Evolutionary conservation across 2,797 vertebrate genomes (phyloP), one percentile per base, ranked within the genome.

Genomic region (Leptoclinus maculatus): DNA sequence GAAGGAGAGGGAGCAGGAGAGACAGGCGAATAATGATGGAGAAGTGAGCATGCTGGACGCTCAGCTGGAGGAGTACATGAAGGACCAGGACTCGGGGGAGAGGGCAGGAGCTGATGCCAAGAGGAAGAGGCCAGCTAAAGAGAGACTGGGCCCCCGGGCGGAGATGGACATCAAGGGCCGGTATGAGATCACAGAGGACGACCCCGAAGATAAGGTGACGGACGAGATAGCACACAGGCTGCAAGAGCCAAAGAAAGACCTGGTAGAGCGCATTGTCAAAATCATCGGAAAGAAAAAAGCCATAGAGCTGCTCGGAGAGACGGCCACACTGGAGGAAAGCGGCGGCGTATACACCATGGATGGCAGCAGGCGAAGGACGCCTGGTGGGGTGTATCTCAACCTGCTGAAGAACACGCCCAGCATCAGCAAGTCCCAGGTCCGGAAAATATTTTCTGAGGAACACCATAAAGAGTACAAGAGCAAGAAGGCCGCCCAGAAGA

Each of bases 311-410:
- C 94, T 99, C 0, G 95, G 96, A 79, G 96, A 99, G 92, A 99
- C 98, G 0, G 94, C 96, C 32, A 96, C 97, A 10, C 93, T 99
- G 64, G 98, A 99, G 82, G 97, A 98, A 72, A 95, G 87, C 2
- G 98, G 98, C 3, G 98, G 98, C 2, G 94, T 99, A 68, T 96
- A 96, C 85, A 97, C 98, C 19, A 80, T 99, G 96, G 97, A 98
- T 82, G 97, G 98, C 79, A 97, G 96, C 87, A 95, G 98, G 87
- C 96, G 98, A 68, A 95, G 98, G 82, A 99, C 98, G 1, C 98
- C 98, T 0, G 98, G 98, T 0, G 98, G 98, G 0, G 98, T 99
- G 56, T 99, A 97, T 83, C 94, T 99, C 76, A 97, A 99, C 88
- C 92, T 99, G 41, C 87, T 99, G 86, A 99, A 99, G 91, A 97